Conservation (phyloP, 1,140 invertebrate genomes). For the Dreissena polymorpha region DNA sequence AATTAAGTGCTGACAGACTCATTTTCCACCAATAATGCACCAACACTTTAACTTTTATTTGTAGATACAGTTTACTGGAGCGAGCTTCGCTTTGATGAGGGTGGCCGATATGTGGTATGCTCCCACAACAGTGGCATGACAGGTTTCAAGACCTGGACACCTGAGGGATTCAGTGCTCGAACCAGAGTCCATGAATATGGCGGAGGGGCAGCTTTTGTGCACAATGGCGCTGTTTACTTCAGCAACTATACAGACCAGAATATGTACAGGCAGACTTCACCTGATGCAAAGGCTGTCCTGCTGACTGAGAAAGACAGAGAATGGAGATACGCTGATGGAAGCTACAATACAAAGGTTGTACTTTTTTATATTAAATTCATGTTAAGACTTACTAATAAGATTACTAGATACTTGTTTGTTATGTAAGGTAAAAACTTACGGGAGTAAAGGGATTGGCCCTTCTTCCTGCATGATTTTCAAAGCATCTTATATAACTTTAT, state of each 20-base stretch:
- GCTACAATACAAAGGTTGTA: slow-evolving; percentile 61
- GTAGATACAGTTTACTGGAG: slow-evolving; percentile 75
- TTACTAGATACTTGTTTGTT: no score
- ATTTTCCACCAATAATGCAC: no score
- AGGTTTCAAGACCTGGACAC: slow-evolving; percentile 69
- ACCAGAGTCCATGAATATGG: slow-evolving; percentile 80
- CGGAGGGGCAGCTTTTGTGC: slow-evolving; percentile 76
- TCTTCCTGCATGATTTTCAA: background rate
- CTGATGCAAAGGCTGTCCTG: slow-evolving; percentile 56
- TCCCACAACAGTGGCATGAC: slow-evolving; percentile 59
- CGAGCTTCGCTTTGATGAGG: slow-evolving; percentile 72
- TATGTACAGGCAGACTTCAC: slow-evolving; percentile 69
- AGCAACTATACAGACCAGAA: slow-evolving; percentile 75
- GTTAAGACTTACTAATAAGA: no score
- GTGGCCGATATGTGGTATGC: slow-evolving; percentile 74
- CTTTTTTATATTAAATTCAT: no score
- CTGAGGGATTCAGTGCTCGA: slow-evolving; percentile 72
- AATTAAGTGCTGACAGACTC: no score
- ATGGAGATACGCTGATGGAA: slow-evolving; percentile 74
- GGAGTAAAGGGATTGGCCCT: no score
- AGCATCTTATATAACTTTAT: background rate
- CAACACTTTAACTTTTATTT: slow-evolving; percentile 25
- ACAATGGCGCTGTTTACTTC: slow-evolving; percentile 73
- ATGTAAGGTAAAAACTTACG: no score
- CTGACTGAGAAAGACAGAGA: slow-evolving; percentile 64